Evolutionary conservation across 2,888 invertebrate genomes (phyloP).

Genomic region (Oeneis ivallda): DNA sequence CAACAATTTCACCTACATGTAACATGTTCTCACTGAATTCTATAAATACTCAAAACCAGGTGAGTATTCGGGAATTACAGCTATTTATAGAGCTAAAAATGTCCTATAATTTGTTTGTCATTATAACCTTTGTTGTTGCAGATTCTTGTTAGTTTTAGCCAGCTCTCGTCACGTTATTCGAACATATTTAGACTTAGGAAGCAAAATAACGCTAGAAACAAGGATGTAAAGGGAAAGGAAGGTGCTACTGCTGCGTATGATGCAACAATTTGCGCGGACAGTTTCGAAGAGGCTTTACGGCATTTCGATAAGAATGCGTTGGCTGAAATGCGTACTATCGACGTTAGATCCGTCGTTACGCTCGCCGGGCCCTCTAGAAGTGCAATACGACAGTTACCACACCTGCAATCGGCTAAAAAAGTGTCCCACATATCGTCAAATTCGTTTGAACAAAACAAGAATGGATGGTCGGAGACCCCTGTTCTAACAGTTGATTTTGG

Average conservation of each 20-base stretch:
- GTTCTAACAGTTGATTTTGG: constrained; percentile 56
- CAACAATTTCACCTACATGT: constrained; percentile 71
- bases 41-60: constrained; percentile 79
- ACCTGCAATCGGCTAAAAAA: constrained; percentile 55
- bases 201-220: constrained; percentile 58
- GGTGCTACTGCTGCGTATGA: constrained; percentile 51
- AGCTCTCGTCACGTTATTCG: constrained; percentile 72
- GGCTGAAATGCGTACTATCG: constrained; percentile 63
- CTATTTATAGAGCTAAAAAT: constrained; percentile 18
- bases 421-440: constrained; percentile 66
- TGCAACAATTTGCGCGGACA: constrained; percentile 66
- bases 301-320: constrained; percentile 74
- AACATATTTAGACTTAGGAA: constrained; percentile 72
- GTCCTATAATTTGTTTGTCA: constrained; percentile 40
- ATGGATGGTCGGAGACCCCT: constrained; percentile 58
- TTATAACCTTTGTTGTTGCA: constrained; percentile 60
- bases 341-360: constrained; percentile 55
- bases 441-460: constrained; percentile 71
- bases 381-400: constrained; percentile 41
- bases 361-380: constrained; percentile 48
- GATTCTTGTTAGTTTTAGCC: constrained; percentile 79
- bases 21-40: constrained; percentile 82
- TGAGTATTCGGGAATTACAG: constrained; percentile 43
- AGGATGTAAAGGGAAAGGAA: constrained; percentile 65
- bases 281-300: constrained; percentile 64